Conservation (phyloP, 2,113 vertebrate genomes). For the Podarcis raffonei region DNA sequence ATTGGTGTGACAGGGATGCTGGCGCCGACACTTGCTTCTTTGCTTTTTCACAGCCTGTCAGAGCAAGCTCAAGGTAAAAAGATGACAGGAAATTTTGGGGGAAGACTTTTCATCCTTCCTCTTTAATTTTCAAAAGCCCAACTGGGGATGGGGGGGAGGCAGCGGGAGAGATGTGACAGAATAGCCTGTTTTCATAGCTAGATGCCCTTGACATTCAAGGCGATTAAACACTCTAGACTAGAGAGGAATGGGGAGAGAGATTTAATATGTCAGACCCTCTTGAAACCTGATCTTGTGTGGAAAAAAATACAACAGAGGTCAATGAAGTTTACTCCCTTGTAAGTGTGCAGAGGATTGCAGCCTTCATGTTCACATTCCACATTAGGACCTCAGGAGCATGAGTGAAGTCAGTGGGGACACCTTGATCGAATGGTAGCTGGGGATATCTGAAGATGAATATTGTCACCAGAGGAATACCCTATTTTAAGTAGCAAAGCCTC, state of each 20-base stretch:
- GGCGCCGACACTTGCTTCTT: background rate
- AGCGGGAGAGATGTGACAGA: background rate
- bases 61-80: slow-evolving; percentile 20
- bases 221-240: slow-evolving; percentile 4
- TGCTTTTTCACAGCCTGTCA: background rate
- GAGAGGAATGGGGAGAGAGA: background rate
- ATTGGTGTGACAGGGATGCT: slow-evolving; percentile 3
- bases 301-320: background rate
- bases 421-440: background rate
- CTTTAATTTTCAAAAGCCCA: slow-evolving; percentile 39
- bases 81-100: slow-evolving; percentile 10
- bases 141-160: slow-evolving; percentile 17
- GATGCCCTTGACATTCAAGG: slow-evolving; percentile 45
- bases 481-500: slow-evolving; percentile 27
- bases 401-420: background rate
- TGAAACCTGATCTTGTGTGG: background rate
- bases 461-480: slow-evolving; percentile 9
- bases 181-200: slow-evolving; percentile 17
- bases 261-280: background rate
- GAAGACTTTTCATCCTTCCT: background rate
- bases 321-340: background rate
- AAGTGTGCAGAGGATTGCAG: background rate
- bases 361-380: background rate
- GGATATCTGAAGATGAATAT: slow-evolving; percentile 28
- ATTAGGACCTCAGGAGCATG: background rate